phyloP scores from a whole-genome alignment of 2,113 vertebrate species.

The Phasianus colchicus region DNA sequence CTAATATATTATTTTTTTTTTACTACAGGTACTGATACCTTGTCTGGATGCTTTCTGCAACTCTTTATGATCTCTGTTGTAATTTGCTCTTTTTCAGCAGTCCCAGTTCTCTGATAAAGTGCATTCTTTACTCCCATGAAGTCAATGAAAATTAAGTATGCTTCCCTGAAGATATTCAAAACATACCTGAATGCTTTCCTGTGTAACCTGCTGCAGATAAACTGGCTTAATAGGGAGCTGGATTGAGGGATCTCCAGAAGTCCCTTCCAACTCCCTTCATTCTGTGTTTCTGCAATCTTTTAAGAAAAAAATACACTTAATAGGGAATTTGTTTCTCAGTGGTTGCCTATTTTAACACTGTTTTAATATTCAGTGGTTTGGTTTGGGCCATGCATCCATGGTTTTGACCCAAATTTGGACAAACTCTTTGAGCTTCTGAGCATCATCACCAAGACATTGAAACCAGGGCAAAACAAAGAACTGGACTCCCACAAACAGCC shows the following conservation, averaged over 20 bases:
- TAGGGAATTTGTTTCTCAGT: neutral
- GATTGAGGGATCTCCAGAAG: neutral
- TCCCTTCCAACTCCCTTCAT: too few species aligned
- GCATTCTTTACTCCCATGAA: neutral
- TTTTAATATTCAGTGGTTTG: neutral
- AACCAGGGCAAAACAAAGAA: neutral
- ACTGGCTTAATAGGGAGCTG: neutral
- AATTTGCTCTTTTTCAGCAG: conserved; percentile 28
- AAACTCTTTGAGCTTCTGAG: neutral
- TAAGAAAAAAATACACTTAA: neutral
- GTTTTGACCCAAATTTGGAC: neutral
- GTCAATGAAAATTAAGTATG: neutral
- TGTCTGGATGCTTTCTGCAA: conserved; percentile 18
- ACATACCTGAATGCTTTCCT: neutral
- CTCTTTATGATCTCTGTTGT: neutral
- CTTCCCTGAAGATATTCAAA: neutral
- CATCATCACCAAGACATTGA: neutral
- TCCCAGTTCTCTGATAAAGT: neutral
- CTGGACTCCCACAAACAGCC: neutral
- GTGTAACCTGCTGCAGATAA: neutral
- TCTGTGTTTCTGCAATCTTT: neutral
- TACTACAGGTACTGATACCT: neutral
- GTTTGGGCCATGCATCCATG: neutral
- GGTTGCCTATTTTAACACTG: neutral
- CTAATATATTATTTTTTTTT: neutral